Conservation (phyloP, 2,888 invertebrate genomes). For the Dendrolimus pini region DNA sequence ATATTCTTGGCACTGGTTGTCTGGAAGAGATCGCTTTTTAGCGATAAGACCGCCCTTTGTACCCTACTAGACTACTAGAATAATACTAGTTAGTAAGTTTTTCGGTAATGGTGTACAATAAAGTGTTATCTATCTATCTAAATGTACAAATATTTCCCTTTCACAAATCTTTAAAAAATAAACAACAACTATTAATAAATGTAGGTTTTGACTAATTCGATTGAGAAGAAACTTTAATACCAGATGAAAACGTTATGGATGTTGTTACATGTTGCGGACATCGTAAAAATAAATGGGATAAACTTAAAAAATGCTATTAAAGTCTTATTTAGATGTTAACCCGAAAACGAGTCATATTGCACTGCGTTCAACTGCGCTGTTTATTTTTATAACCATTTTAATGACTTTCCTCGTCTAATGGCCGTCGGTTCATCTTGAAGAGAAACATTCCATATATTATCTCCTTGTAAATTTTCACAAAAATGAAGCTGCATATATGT, state of each 20-base stretch:
- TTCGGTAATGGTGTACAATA: too few relatives aligned
- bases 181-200: background rate
- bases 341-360: background rate
- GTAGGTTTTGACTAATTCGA: background rate
- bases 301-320: background rate
- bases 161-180: background rate
- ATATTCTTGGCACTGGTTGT: too few relatives aligned
- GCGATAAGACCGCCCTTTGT: too few relatives aligned
- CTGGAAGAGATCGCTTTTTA: too few relatives aligned
- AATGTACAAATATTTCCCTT: too few relatives aligned
- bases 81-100: too few relatives aligned
- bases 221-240: background rate
- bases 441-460: too few relatives aligned
- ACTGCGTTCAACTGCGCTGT: background rate
- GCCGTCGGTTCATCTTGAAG: conserved; percentile 23
- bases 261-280: background rate
- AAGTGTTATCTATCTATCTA: too few relatives aligned
- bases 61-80: too few relatives aligned
- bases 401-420: background rate
- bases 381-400: background rate
- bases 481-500: too few relatives aligned
- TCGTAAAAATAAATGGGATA: background rate
- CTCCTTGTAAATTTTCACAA: too few relatives aligned
- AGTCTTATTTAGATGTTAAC: background rate
- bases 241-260: background rate